Evolutionary conservation across 1,140 invertebrate species (phyloP).

Genomic region (Meloidogyne floridensis): DNA sequence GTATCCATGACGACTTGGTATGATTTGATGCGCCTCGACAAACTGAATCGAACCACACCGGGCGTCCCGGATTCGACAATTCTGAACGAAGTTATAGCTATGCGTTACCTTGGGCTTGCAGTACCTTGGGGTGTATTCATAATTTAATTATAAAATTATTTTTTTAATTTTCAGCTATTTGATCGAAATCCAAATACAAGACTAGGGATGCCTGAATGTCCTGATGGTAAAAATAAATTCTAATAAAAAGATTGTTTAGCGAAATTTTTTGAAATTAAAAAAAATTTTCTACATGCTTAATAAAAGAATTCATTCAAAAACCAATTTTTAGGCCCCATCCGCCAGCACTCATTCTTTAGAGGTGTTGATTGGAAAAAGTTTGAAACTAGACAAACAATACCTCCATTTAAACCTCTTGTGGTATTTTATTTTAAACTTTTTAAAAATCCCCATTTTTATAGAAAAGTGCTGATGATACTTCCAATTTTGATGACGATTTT

Average conservation of each 20-base stretch:
- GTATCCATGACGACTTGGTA: too few species aligned
- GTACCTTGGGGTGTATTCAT: too few species aligned
- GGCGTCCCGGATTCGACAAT: too few species aligned
- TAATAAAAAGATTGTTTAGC: too few species aligned
- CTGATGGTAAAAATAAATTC: not conserved
- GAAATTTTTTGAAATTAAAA: slow-evolving; percentile 45
- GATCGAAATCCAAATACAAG: slow-evolving; percentile 93
- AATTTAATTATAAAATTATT: slow-evolving; percentile 14
- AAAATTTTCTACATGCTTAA: too few species aligned
- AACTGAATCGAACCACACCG: too few species aligned
- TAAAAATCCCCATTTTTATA: slow-evolving; percentile 69
- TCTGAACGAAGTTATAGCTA: too few species aligned
- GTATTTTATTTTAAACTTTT: slow-evolving; percentile 77
- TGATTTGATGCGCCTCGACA: too few species aligned
- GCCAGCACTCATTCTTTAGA: slow-evolving; percentile 89
- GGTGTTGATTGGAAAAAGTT: slow-evolving; percentile 94
- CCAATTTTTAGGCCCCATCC: slow-evolving; percentile 76
- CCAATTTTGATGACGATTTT: slow-evolving; percentile 99
- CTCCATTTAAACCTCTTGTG: slow-evolving; percentile 96
- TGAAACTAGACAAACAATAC: slow-evolving; percentile 84
- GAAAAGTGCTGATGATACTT: slow-evolving; percentile 94
- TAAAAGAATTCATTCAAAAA: too few species aligned
- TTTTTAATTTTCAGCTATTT: slow-evolving; percentile 78
- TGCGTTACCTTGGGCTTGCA: too few species aligned
- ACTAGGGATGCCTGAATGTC: slow-evolving; percentile 79